These are phyloP conservation scores for Glyphotaelius pellucidus DNA, from an alignment of 2,888 invertebrate species.

Conservation along the genomic window DNA sequence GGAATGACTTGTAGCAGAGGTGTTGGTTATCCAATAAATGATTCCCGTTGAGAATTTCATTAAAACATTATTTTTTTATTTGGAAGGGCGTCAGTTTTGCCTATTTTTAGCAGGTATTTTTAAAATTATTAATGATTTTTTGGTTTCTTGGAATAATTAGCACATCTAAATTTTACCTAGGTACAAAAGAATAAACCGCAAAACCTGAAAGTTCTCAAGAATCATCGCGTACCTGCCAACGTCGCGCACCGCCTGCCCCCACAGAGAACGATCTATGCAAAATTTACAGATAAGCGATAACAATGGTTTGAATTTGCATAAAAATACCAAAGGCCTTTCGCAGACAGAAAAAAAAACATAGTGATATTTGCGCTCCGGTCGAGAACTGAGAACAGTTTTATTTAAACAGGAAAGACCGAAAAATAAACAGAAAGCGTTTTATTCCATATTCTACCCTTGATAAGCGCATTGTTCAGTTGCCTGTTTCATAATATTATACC, in stretches of 20 bases:
- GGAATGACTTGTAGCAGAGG: too few relatives aligned
- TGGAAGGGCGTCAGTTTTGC: too few relatives aligned
- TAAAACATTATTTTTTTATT: too few relatives aligned
- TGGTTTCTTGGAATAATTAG: neutral
- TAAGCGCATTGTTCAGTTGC: neutral
- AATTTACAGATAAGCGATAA: constrained; percentile 15
- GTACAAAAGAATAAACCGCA: neutral
- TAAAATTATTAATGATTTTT: neutral
- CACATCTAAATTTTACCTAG: neutral
- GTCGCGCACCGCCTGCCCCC: neutral
- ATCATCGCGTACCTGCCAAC: neutral
- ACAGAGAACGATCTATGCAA: neutral
- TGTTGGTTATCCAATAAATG: too few relatives aligned
- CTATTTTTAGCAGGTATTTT: too few relatives aligned
- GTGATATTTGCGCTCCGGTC: neutral
- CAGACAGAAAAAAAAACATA: constrained; percentile 11
- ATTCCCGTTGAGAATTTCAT: too few relatives aligned
- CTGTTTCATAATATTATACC: neutral
- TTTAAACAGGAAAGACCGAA: neutral
- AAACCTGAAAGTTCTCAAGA: neutral
- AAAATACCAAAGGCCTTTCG: constrained; percentile 29
- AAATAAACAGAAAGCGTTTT: neutral
- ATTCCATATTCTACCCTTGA: neutral
- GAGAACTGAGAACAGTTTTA: neutral
- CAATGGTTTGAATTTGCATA: constrained; percentile 32